Base-by-base conservation (phyloP, 1,140 invertebrate genomes). In the Drosophila guanche region DNA sequence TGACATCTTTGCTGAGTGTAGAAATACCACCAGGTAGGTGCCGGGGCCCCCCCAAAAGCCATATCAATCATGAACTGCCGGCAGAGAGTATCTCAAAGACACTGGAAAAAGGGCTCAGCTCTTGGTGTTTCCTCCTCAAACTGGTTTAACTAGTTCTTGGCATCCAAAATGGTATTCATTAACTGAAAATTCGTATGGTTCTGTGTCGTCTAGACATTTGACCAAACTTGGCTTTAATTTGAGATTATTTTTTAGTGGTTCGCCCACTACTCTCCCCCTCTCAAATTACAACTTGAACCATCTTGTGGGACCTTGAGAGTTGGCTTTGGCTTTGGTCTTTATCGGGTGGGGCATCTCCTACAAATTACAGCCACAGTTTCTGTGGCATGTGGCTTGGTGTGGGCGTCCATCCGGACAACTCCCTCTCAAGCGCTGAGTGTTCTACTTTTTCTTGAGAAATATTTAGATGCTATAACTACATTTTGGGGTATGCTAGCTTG, bases 101-200 rank as follows among this genome's bases (percentile, higher is more conserved):
- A 20, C 16, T 37, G 22, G 42, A 62, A 43, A 23, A 42, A 68
- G 51, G 62, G 62, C 65, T 48, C 37, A 51, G 23, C 37, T 61
- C 23, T 51, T 23, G 41, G 6, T 42, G 48, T 66, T 45, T 55
- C 65, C 62, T 47, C 56, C 62, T 47, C 56, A 68, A 70, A 70
- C 67, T 70, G 63, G 67, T 70, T 70, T 58, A 70, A 70, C 67
- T 50, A 70, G 67, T 70, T 70, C 65, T 58, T 55, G 5, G 50
- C 45, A 16, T 3, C 33, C 10, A 7, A n/a, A 45, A 59, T 71
- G 68, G 59, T 66, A 70, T 52, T 70, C 68, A 71, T 71, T 59
- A 71, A 54, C 65, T 52, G 29, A 27, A 66, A 50, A 68, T 68
- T 68, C 63, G 56, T 56, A 37, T 10, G 29, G 7, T 33, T 33